Base-by-base conservation (phyloP, 2,113 vertebrate species). In the Lasiurus cinereus region DNA sequence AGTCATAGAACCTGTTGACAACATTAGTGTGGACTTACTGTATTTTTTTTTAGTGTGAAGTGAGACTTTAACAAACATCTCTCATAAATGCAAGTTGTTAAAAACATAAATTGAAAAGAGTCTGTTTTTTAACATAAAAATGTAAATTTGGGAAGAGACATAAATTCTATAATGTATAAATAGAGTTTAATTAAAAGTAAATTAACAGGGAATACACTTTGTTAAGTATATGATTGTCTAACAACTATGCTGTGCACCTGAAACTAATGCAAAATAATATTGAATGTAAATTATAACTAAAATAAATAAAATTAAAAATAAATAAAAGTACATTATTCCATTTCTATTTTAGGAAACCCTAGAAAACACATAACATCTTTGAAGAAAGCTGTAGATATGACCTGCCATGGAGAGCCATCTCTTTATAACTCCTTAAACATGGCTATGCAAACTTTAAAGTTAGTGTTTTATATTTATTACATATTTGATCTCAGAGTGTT, bases 381-480 rank as follows among this genome's bases (percentile, higher is more conserved):
- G 97, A 99, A 99, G 98, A 99, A 99, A 98, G 99, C 99, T 1
- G 98, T 98, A 90, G 99, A 99, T 98, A 98, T 99, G 19, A 97
- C 97, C n/a, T 99, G 99, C 94, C 96, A 96, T 15, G 99, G 99
- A 96, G 99, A 99, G 83, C 99, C 99, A 0, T 99, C 99, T 11
- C 98, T 99, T 0, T 99, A 99, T 98, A 99, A 99, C 98, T 99
- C 99, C 22, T 98, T 99, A 91, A 99, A 94, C 97, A 98, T 99
- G 97, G 99, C 99, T 59, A 97, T 99, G 97, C 99, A 99, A 95
- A 99, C 99, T 33, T 98, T 99, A 76, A 99, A 99, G 99, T 99
- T 98, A 97, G 99, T 98, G 54, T 91, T 95, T 89, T 83, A 24
- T 14, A 59, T 83, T 66, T 77, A 76, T 84, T 91, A n/a, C 93